A percentile compares a stretch with the other conserved stretches of the same genome.
phyloP scores from a whole-genome alignment of 2,797 vertebrate genomes.

The Pseudochirops cupreus region DNA sequence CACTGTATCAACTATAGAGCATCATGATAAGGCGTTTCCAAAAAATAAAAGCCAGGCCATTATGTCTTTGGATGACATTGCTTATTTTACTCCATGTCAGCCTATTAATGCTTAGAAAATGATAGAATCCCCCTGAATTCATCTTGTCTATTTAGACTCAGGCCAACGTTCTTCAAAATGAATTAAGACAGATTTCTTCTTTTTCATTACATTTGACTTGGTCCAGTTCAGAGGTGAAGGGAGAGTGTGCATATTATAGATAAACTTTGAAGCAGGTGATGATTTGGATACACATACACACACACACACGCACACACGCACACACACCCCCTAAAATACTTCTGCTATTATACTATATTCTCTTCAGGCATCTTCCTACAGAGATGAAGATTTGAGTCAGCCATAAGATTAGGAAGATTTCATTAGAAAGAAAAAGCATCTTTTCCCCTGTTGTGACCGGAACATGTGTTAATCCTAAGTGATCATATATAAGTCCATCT shows the following conservation, averaged over 20 bases:
- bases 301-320: too few species aligned
- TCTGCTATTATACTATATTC: background rate
- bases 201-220: background rate
- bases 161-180: background rate
- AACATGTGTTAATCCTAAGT: background rate
- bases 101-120: background rate
- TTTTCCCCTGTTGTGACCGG: background rate
- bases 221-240: background rate
- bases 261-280: background rate
- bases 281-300: background rate
- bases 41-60: background rate
- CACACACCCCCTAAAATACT: background rate
- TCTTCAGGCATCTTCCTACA: background rate
- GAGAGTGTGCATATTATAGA: background rate
- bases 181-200: background rate
- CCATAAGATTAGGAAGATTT: background rate
- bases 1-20: background rate
- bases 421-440: background rate
- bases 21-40: background rate
- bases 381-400: background rate
- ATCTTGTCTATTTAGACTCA: background rate
- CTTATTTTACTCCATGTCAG: background rate
- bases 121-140: background rate
- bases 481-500: background rate
- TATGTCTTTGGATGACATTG: background rate